Conservation (phyloP, 2,797 vertebrate genomes). For the Dryobates pubescens region DNA sequence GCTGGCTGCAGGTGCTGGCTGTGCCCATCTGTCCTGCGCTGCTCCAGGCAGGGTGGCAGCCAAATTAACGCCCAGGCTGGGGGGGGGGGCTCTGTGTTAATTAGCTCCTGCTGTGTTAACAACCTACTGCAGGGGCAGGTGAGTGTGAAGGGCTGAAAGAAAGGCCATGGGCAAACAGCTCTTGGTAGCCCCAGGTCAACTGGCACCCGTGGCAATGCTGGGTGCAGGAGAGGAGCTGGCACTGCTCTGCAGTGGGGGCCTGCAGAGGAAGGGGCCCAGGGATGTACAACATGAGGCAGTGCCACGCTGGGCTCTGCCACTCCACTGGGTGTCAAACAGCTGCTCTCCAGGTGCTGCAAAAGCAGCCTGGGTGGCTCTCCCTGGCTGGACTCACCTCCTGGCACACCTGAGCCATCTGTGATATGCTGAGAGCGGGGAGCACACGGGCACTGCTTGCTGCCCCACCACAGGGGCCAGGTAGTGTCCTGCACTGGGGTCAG, state of each 20-base stretch:
- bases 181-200: not conserved
- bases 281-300: accelerated
- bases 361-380: not conserved
- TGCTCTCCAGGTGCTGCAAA: not conserved
- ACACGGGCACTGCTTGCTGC: accelerated
- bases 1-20: not conserved
- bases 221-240: not conserved
- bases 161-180: not conserved
- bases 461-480: accelerated
- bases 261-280: not conserved
- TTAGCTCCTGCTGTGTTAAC: not conserved
- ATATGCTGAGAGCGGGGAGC: not conserved
- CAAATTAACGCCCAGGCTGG: not conserved
- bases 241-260: not conserved
- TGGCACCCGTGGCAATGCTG: accelerated
- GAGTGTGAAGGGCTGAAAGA: not conserved
- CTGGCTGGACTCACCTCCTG: not conserved
- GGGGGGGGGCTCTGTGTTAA: not conserved
- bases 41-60: not conserved
- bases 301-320: not conserved
- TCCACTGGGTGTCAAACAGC: accelerated
- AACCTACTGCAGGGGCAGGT: not conserved
- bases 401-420: accelerated
- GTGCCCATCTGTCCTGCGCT: accelerated
- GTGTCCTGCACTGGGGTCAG: accelerated